Evolutionary conservation across 2,888 invertebrate genomes (phyloP), one percentile per base, ranked within the genome.

Genomic region (Euzetes globulus): DNA sequence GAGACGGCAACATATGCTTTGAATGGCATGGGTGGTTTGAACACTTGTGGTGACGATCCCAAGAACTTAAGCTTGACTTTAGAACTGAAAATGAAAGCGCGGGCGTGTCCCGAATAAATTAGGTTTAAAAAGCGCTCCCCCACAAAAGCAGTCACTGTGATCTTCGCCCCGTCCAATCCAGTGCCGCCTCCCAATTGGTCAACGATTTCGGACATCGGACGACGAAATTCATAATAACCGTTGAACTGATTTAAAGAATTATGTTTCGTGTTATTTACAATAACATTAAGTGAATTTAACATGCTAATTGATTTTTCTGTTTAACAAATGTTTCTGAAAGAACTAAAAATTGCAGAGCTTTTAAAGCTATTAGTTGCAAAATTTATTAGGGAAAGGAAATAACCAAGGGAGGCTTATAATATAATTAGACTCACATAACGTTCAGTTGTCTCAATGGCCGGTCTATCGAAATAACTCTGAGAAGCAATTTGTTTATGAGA

Each of bases 11-110:
- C 91, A 82, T 92, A 92, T 70, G 89, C 86, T 77, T 89, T 89
- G 80, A 94, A 90, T 0, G 94, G 92, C 91, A 96, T 94, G 11
- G 91, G 87, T 0, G 97, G 96, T 82, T 96, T 97, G 84, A 96
- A 96, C 19, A 97, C 90, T 83, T 96, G 93, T 9, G 96, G 92
- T 0, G 90, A 87, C 45, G 92, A 93, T 0, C 96, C 97, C 1
- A 96, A 85, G 83, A 96, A 93, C 50, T 88, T 86, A 0, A 96
- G 87, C 73, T 88, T 87, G 9, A 94, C 86, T 9, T 91, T 91
- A 0, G 94, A 92, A 84, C 94, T 93, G 82, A 89, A 94, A 71
- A 97, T 88, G 78, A 94, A 85, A 0, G 94, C 91, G 76, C 90
- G 89, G 17, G 94, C 90, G 85, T 89, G 92, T 0, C 96, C 97